phyloP scores from a whole-genome alignment of 2,888 invertebrate species.

The Cheilosia grossa region DNA sequence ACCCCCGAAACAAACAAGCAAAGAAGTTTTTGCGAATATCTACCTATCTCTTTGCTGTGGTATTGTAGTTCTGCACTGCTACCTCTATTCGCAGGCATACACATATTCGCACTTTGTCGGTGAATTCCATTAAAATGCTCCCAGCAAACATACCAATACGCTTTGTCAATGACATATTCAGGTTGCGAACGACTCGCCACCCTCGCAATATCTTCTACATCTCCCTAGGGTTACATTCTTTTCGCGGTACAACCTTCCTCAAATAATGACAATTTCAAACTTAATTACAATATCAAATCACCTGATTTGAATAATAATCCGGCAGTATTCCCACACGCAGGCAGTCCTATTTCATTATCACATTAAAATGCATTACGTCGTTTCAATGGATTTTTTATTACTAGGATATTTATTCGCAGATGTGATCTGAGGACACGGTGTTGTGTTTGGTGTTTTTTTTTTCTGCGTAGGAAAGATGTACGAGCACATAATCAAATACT shows the following conservation, averaged over 20 bases:
- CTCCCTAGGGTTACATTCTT: slow-evolving; percentile 34
- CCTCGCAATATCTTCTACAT: not conserved
- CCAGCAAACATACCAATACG: slow-evolving; percentile 11
- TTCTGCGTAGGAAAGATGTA: not conserved
- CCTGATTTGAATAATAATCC: slow-evolving; percentile 67
- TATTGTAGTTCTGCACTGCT: slow-evolving; percentile 10
- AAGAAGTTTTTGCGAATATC: slow-evolving; percentile 11
- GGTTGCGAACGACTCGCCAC: slow-evolving; percentile 37
- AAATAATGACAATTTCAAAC: slow-evolving; percentile 50
- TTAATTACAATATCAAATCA: slow-evolving; percentile 61
- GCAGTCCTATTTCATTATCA: slow-evolving; percentile 50
- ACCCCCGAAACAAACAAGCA: slow-evolving; percentile 24
- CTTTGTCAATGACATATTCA: slow-evolving; percentile 29
- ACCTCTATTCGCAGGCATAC: not conserved
- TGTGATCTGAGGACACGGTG: slow-evolving; percentile 1
- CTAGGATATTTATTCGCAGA: slow-evolving; percentile 27
- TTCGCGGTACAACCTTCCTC: slow-evolving; percentile 20
- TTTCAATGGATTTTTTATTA: slow-evolving; percentile 44
- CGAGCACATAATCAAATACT: slow-evolving; percentile 15
- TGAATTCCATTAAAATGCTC: slow-evolving; percentile 65
- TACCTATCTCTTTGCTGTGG: slow-evolving; percentile 11
- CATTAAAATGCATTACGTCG: slow-evolving; percentile 55
- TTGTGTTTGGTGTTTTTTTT: not conserved
- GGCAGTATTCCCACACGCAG: slow-evolving; percentile 25
- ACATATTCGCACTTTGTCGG: slow-evolving; percentile 10